Evolutionary conservation across 2,888 invertebrate genomes (phyloP), one percentile per base, ranked within the genome.

Genomic region (Physocephala rufipes): DNA sequence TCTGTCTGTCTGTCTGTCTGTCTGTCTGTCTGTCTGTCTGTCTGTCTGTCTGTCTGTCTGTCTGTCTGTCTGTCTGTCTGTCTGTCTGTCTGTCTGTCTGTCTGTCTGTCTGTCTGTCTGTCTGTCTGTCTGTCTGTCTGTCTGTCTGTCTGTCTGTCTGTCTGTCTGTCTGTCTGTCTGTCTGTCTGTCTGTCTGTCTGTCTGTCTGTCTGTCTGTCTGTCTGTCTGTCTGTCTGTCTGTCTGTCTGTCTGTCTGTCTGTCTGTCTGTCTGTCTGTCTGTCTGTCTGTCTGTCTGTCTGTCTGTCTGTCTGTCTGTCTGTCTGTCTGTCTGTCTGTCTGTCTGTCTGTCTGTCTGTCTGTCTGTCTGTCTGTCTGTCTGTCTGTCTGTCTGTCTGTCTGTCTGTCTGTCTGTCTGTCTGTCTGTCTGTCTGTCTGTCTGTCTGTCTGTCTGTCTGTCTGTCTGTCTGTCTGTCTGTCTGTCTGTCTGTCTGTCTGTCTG

Each of bases 1-100:
- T 45, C 45, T 45, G 45, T 45, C 45, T 45, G 45, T 45, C 45
- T 45, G 45, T 45, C 45, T 45, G 45, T 45, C 45, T 45, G 45
- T 45, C 45, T 45, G 45, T 45, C 45, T 45, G 45, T 45, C 45
- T 45, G 45, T 45, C 45, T 45, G 45, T 45, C 45, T 45, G 45
- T 45, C 45, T 45, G 45, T 45, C 45, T 45, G 45, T 45, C 45
- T 45, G 45, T 45, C 45, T 45, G 45, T 45, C 45, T 45, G 45
- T 45, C 45, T 45, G 45, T 45, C 45, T 45, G 45, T 45, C 45
- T 45, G 45, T 45, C 45, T 45, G 45, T 45, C 45, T 45, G 45
- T 45, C 45, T 45, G 45, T 45, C 45, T 45, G 45, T 45, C 45
- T 45, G 45, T 45, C 45, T 45, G 45, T 45, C 45, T 45, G 45